Base-by-base conservation (phyloP, 2,888 invertebrate genomes). In the Chromoteleia sp. region DNA sequence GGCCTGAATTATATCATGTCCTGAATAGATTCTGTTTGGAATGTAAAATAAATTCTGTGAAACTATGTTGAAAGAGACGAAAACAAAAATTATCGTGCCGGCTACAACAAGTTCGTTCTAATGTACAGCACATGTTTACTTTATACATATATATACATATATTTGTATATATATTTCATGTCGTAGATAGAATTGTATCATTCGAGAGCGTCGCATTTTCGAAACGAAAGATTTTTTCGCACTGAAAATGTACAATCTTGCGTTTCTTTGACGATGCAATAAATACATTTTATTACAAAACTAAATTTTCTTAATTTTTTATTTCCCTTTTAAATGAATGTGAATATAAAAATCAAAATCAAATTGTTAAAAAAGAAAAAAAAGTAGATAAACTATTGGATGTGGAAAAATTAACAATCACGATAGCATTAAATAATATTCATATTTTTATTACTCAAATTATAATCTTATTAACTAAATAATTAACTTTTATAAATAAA, bases 191-290 rank as follows among this genome's bases (percentile, higher is more conserved):
- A 79, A 50, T 43, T 59, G 39, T 67, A 61, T 74, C 30, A 79
- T 74, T 61, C 15, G 52, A 79, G 41, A 50, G 67, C 58, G 59
- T 61, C 67, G 39, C 19, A 48, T 36, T 68, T 61, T 58, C 30
- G 43, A 65, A 79, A 19, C 54, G 52, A 50, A 59, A 70, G 7
- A 52, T 25, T 19, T 71, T 65, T 80, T 68, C 30, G 68, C 43
- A 67, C 19, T 67, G 36, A 43, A 52, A 61, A 30, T 78, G 78
- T 78, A 78, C 50, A 61, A 61, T 70, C 39, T 59, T 67, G 54
- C 50, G 50, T 79, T 73, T 68, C 21, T 52, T 73, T 73, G 73
- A 67, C 79, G 61, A 67, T 79, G 67, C 73, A 79, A 79, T 79
- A 79, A 67, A 79, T 25, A 61, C 70, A 73, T 68, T 79, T 73